Evolutionary conservation across 2,113 vertebrate genomes (phyloP), one percentile per base, ranked within the genome.

Genomic region (Silurus glanis): DNA sequence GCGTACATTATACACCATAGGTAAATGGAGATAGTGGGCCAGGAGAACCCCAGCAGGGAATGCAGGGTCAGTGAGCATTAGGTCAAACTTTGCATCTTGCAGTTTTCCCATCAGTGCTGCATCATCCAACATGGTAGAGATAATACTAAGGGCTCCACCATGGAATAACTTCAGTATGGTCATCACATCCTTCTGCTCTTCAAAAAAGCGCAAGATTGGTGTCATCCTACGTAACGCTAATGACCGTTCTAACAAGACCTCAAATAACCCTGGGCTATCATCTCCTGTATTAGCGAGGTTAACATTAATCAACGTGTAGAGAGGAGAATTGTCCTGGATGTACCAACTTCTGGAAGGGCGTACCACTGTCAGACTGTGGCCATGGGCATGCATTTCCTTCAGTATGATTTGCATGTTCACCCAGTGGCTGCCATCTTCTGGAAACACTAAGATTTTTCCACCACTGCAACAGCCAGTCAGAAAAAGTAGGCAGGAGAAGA

Each of bases 371-470:
- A 96, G 90, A 0, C 91, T 74, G 0, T 97, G 96, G 14, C 94
- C 95, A 23, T 88, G 91, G 16, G 62, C 84, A 37, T 94, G 93
- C 25, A 97, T 94, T 69, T 95, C 91, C 14, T 89, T 67, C 0
- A 98, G 91, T 25, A 97, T 92, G 0, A 89, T 66, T 45, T 94
- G 92, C 89, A 96, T 93, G 90, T 96, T 96, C n/a, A 97, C 79
- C 95, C 95, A 96, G 83, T 96, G 96, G 91, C 96, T 98, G n/a
- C 92, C 95, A 23, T 95, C 95, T 0, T 93, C 90, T 0, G 95
- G 96, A 83, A 96, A 95, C 9, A 96, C 95, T 80, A 97, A 89
- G 16, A 97, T 95, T 13, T 88, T 95, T 6, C 94, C 95, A 9
- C 91, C 64, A 25, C 59, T 51, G 25, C 90, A 90, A 53, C 14